Percentiles rank a stretch among this genome's conserved stretches.
Evolutionary conservation across 2,113 vertebrate genomes (phyloP).

Genomic region (Corydoras maculifer): DNA sequence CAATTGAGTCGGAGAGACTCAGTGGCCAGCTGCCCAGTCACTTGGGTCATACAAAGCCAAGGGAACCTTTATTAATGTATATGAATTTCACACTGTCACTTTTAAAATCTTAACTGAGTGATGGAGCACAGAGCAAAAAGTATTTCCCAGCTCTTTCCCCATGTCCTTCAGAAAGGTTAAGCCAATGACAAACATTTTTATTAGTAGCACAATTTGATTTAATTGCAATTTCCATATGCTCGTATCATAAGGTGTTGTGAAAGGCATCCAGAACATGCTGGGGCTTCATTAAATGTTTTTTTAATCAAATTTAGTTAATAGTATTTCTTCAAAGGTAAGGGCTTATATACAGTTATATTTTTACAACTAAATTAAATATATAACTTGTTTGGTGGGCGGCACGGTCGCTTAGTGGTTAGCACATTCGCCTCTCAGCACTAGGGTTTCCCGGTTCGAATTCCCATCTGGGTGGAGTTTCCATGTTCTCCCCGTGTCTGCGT

Average conservation of each 20-base stretch:
- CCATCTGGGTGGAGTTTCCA: too few relatives aligned
- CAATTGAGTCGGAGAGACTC: slow-evolving; percentile 8
- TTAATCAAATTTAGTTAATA: too few relatives aligned
- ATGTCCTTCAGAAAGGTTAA: slow-evolving; percentile 19
- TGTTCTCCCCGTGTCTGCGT: too few relatives aligned
- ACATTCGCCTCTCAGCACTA: too few relatives aligned
- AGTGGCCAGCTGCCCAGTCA: background rate
- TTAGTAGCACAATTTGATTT: background rate
- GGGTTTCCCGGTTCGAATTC: too few relatives aligned
- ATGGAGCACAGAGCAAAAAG: background rate
- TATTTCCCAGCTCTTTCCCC: background rate
- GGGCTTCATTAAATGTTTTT: too few relatives aligned
- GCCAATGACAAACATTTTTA: background rate
- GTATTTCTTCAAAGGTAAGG: too few relatives aligned
- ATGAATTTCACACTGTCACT: slow-evolving; percentile 26
- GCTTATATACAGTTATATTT: too few relatives aligned
- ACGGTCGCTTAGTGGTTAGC: too few relatives aligned
- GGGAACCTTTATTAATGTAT: slow-evolving; percentile 19
- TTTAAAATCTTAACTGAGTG: slow-evolving; percentile 2
- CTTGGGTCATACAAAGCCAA: background rate
- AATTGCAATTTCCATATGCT: background rate
- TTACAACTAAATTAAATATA: too few relatives aligned
- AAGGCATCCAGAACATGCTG: too few relatives aligned
- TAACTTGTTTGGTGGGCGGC: too few relatives aligned
- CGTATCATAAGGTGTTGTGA: background rate